Conservation (phyloP, 2,797 vertebrate genomes). For the Fringilla coelebs region DNA sequence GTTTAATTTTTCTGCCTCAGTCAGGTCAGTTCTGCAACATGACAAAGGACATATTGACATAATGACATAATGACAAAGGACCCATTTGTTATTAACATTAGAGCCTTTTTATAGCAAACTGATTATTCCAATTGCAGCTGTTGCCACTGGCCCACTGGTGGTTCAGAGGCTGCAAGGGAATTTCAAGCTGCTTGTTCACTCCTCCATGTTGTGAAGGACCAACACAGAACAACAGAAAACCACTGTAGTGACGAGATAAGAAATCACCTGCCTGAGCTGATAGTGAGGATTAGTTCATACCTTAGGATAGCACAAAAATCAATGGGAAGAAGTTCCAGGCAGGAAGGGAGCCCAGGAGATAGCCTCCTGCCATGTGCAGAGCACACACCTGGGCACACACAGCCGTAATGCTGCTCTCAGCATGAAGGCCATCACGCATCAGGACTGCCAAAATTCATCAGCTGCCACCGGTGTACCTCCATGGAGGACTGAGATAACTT, state of each 20-base stretch:
- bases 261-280: not conserved
- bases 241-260: not conserved
- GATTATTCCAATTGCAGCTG: fast-evolving
- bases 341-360: not conserved
- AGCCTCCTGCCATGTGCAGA: no score
- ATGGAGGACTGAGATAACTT: not conserved
- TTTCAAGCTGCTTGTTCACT: not conserved
- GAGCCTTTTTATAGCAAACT: not conserved
- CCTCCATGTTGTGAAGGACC: not conserved
- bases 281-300: not conserved
- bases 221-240: not conserved
- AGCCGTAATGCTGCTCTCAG: not conserved
- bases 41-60: no score
- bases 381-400: fast-evolving
- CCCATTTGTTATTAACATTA: fast-evolving
- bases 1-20: not conserved
- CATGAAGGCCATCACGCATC: fast-evolving
- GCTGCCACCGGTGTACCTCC: fast-evolving
- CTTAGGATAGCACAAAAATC: not conserved
- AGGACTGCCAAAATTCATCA: not conserved
- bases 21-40: not conserved
- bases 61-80: no score
- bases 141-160: not conserved
- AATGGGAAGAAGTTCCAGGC: not conserved
- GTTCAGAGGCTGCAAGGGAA: not conserved